A percentile compares a stretch with the other conserved stretches of the same genome.
These are phyloP conservation scores for Heliconius ethilla DNA, from an alignment of 2,888 invertebrate species.

Conservation along the genomic window DNA sequence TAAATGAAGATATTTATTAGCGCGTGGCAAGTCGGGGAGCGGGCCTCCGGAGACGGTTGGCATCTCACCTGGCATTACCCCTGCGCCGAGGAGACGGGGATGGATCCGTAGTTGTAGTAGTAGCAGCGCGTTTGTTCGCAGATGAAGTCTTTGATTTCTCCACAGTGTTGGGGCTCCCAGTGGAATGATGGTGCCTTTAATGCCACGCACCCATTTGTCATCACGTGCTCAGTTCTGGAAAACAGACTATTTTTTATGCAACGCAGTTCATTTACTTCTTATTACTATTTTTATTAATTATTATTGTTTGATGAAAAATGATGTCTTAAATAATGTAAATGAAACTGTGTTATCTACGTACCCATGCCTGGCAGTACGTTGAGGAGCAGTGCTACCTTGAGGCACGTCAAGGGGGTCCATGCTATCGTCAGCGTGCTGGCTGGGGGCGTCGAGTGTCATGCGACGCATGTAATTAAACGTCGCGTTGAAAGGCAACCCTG, in stretches of 20 bases:
- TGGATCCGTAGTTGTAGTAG: constrained; percentile 95
- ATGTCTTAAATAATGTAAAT: background rate
- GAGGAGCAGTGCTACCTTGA: constrained; percentile 89
- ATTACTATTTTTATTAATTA: background rate
- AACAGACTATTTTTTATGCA: constrained; percentile 77
- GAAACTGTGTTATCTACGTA: constrained; percentile 55
- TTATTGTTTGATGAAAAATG: background rate
- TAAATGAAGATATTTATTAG: constrained; percentile 48
- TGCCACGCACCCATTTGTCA: constrained; percentile 88
- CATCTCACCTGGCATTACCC: constrained; percentile 93
- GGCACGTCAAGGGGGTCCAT: constrained; percentile 85
- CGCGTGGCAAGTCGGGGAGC: constrained; percentile 77
- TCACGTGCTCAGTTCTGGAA: constrained; percentile 80
- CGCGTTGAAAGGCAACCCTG: constrained; percentile 92
- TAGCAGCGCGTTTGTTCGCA: constrained; percentile 95
- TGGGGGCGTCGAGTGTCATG: constrained; percentile 79
- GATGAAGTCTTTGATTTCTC: constrained; percentile 92
- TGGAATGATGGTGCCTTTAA: constrained; percentile 89
- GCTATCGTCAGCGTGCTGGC: constrained; percentile 80
- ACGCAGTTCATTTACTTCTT: constrained; percentile 46
- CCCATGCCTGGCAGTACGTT: constrained; percentile 89
- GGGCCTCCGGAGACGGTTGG: constrained; percentile 81
- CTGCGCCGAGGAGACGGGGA: constrained; percentile 94
- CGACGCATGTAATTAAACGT: constrained; percentile 91
- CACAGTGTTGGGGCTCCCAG: constrained; percentile 92